These are phyloP conservation scores for Tokudaia muenninki DNA, from an alignment of 2,797 vertebrate species.

Conservation along the genomic window DNA sequence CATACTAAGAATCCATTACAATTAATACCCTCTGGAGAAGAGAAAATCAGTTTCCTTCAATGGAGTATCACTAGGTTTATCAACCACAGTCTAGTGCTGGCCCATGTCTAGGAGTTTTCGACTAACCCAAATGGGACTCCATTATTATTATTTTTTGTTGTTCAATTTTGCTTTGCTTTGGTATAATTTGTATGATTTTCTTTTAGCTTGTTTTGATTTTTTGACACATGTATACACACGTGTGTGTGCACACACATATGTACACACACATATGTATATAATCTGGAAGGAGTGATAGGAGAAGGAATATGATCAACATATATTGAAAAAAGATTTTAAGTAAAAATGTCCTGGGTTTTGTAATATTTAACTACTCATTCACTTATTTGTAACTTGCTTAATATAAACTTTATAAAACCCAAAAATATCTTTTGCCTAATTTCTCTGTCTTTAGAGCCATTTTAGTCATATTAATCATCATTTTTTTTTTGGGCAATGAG, in stretches of 20 bases:
- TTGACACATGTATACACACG: neutral
- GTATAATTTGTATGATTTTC: neutral
- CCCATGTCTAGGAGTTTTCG: neutral
- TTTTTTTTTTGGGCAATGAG: slow-evolving; percentile 8
- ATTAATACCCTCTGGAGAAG: neutral
- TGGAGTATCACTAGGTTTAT: neutral
- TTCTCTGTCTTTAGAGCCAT: neutral
- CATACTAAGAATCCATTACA: neutral
- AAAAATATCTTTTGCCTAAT: neutral
- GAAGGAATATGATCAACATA: neutral
- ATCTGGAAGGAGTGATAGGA: neutral
- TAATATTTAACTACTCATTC: neutral
- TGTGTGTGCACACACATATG: neutral
- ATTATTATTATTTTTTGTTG: neutral
- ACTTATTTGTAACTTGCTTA: neutral
- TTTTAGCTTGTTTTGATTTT: neutral
- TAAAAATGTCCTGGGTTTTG: neutral
- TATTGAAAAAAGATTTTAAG: neutral
- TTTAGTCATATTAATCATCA: neutral
- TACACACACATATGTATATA: neutral
- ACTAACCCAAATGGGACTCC: neutral
- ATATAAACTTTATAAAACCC: neutral
- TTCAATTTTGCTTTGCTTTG: neutral
- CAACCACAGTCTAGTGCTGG: neutral
- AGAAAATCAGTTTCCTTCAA: neutral